Conservation (phyloP, 2,113 vertebrate species). For the Nyctereutes procyonoides region DNA sequence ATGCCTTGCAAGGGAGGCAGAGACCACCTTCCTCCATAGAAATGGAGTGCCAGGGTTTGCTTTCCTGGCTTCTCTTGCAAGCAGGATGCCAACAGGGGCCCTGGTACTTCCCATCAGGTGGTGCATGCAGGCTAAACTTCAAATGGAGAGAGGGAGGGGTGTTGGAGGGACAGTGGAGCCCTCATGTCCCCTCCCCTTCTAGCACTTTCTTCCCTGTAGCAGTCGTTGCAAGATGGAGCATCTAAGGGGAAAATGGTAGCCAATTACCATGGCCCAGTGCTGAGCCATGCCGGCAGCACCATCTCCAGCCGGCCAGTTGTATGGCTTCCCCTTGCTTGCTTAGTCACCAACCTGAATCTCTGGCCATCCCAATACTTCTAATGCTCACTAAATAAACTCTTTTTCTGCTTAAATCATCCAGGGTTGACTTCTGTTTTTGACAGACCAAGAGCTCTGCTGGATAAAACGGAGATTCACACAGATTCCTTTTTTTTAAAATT, state of each 20-base stretch:
- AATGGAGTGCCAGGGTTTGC: background rate
- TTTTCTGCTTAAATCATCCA: background rate
- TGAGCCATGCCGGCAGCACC: accelerated
- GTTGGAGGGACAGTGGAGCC: background rate
- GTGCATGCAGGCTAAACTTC: background rate
- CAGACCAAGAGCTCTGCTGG: background rate
- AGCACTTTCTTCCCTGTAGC: background rate
- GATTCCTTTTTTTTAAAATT: too few species aligned
- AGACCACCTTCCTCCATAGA: background rate
- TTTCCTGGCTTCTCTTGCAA: background rate
- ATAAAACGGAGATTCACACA: background rate
- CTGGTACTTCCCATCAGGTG: background rate
- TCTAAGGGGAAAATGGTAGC: background rate
- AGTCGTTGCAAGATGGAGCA: background rate
- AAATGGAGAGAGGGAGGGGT: background rate
- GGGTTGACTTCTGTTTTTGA: background rate
- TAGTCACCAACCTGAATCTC: background rate
- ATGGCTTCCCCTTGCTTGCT: background rate
- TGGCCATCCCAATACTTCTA: background rate
- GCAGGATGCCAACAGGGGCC: background rate
- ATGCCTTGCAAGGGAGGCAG: background rate
- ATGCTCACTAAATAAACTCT: background rate
- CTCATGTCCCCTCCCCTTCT: background rate
- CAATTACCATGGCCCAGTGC: background rate
- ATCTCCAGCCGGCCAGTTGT: background rate